A percentile compares a stretch with the other conserved stretches of the same genome.
These are phyloP conservation scores for Drosophila simulans DNA, from an alignment of 1,140 invertebrate genomes.

Conservation along the genomic window DNA sequence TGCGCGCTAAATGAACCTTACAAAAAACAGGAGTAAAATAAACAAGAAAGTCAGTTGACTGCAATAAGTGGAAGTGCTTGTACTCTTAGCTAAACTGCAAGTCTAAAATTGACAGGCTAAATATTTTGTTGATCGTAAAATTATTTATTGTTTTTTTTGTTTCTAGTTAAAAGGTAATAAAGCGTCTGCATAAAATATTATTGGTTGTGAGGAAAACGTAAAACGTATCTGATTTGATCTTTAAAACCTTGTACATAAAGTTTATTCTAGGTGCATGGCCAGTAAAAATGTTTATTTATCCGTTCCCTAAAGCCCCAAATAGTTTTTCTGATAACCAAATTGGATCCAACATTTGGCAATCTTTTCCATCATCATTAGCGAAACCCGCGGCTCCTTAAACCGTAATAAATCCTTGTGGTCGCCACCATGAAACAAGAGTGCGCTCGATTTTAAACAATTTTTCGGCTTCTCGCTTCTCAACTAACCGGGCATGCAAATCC, in stretches of 20 bases:
- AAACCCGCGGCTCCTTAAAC: neutral
- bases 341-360: slow-evolving; percentile 16
- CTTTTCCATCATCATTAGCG: slow-evolving; percentile 37
- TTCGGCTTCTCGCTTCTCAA: slow-evolving; percentile 34
- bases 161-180: no score
- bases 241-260: neutral
- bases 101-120: no score
- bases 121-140: no score
- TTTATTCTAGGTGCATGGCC: no score
- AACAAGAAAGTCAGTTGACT: neutral
- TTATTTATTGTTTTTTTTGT: no score
- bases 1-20: slow-evolving; percentile 34
- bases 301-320: neutral
- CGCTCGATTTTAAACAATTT: slow-evolving; percentile 58
- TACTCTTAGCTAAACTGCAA: neutral
- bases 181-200: no score
- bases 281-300: neutral
- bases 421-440: slow-evolving; percentile 14
- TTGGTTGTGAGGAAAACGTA: no score
- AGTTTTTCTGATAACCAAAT: slow-evolving; percentile 9
- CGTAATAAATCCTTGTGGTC: slow-evolving; percentile 14
- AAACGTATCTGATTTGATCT: no score
- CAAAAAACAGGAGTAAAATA: neutral
- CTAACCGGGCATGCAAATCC: slow-evolving; percentile 57
- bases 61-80: neutral